Percentiles rank a stretch among this genome's conserved stretches.
Evolutionary conservation across 2,888 invertebrate species (phyloP).

Genomic region (Ichneumon xanthorius): DNA sequence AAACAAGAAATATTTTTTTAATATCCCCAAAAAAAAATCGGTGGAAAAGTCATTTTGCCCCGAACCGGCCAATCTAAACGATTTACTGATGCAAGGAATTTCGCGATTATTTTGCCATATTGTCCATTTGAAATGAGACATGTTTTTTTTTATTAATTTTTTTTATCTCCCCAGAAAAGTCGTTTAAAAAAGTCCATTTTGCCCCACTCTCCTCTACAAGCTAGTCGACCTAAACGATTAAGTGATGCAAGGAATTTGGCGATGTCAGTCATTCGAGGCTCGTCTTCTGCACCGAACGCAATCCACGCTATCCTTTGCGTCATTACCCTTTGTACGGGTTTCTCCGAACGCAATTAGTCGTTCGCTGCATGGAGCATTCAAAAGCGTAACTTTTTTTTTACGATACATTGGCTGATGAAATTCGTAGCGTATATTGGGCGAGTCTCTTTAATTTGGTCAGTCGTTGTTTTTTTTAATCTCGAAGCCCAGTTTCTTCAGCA

Average conservation of each 20-base stretch:
- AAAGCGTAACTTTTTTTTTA: slow-evolving; percentile 19
- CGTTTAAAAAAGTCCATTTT: too few species aligned
- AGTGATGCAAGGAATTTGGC: slow-evolving; percentile 26
- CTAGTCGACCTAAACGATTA: background rate
- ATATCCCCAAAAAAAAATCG: too few species aligned
- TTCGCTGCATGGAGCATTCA: slow-evolving; percentile 2
- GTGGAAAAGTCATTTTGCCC: too few species aligned
- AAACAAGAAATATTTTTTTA: background rate
- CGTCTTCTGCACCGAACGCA: slow-evolving; percentile 23
- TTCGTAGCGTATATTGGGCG: slow-evolving; percentile 46
- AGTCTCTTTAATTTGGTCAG: slow-evolving; percentile 37
- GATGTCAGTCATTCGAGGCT: background rate
- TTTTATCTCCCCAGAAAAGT: too few species aligned
- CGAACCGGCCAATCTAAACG: too few species aligned
- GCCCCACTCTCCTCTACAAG: too few species aligned
- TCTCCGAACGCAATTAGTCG: slow-evolving; percentile 47
- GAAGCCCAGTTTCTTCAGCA: background rate
- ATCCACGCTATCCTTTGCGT: slow-evolving; percentile 51
- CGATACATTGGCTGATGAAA: slow-evolving; percentile 67
- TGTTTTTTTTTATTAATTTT: too few species aligned
- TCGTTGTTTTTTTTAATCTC: background rate
- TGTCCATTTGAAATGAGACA: too few species aligned
- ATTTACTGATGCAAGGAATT: too few species aligned
- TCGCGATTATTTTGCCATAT: too few species aligned
- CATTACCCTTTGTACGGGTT: slow-evolving; percentile 39